Evolutionary conservation across 2,888 invertebrate genomes (phyloP).

Genomic region (Kuschelorhynchus macadamiae): DNA sequence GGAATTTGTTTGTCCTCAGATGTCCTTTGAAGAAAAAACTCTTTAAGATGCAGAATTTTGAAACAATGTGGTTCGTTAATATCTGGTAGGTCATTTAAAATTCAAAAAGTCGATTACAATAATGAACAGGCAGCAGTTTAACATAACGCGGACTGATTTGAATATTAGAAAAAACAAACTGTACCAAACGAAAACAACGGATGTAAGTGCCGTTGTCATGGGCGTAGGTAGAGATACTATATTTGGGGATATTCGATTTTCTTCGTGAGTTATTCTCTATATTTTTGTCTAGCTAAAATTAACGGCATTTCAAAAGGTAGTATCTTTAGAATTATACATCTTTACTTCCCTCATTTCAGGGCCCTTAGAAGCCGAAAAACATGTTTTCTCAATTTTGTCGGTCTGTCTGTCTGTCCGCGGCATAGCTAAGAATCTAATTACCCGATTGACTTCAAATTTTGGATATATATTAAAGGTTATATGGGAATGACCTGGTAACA

Average conservation of each 20-base stretch:
- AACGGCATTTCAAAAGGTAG: background rate
- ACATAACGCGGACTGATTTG: slow-evolving; percentile 32
- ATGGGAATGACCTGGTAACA: no score
- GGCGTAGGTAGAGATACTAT: slow-evolving; percentile 34
- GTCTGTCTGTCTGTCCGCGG: no score
- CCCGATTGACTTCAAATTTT: no score
- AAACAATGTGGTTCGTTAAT: slow-evolving; percentile 41
- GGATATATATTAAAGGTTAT: no score
- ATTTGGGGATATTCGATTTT: slow-evolving; percentile 23
- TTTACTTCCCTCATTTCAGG: no score
- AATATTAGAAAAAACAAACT: slow-evolving; percentile 38
- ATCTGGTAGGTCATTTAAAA: slow-evolving; percentile 29
- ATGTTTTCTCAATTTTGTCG: no score
- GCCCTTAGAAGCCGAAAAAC: no score
- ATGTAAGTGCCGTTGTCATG: slow-evolving; percentile 26
- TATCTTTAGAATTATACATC: background rate
- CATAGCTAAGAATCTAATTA: no score
- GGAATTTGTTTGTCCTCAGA: slow-evolving; percentile 24
- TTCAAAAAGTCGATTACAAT: slow-evolving; percentile 38
- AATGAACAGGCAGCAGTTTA: slow-evolving; percentile 25
- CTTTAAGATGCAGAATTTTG: slow-evolving; percentile 26
- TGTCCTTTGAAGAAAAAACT: slow-evolving; percentile 35
- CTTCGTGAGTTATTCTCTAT: slow-evolving; percentile 17
- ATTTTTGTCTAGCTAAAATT: background rate
- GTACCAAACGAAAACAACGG: slow-evolving; percentile 35